These are phyloP conservation scores for Scaptomyza montana DNA, from an alignment of 1,140 invertebrate genomes.

Conservation along the genomic window DNA sequence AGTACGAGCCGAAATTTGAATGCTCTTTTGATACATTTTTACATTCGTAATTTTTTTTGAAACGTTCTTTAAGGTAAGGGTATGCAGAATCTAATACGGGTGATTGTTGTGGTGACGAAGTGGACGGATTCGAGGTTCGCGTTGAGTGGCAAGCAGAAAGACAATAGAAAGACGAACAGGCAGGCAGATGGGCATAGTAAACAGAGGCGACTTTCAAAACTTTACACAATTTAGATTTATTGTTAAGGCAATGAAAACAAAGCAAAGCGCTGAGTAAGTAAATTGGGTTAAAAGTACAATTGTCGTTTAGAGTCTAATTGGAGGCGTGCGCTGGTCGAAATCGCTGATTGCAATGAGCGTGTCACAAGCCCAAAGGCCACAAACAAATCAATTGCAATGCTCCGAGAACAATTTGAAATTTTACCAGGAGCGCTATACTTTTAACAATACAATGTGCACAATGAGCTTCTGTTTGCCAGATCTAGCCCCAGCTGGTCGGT, in stretches of 20 bases:
- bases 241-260: slow-evolving; percentile 59
- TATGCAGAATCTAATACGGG: not conserved
- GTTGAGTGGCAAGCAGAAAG: slow-evolving; percentile 7
- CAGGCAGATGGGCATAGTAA: slow-evolving; percentile 1
- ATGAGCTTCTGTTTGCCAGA: slow-evolving; percentile 62
- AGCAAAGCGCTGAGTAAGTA: slow-evolving; percentile 63
- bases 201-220: slow-evolving; percentile 43
- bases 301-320: slow-evolving; percentile 80
- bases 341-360: slow-evolving; percentile 71
- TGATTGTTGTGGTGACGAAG: not conserved
- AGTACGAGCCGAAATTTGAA: not conserved
- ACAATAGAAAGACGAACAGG: not conserved
- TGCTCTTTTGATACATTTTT: slow-evolving; percentile 4
- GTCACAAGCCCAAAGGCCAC: slow-evolving; percentile 73
- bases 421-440: slow-evolving; percentile 23
- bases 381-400: slow-evolving; percentile 74
- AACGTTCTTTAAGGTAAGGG: not conserved
- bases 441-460: slow-evolving; percentile 42
- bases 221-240: slow-evolving; percentile 76
- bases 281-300: slow-evolving; percentile 82
- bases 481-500: slow-evolving; percentile 22
- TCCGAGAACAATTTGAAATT: slow-evolving; percentile 6
- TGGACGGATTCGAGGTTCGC: slow-evolving; percentile 6
- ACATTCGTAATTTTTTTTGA: no score
- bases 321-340: slow-evolving; percentile 68